Percentiles rank a stretch among this genome's conserved stretches.
Conservation (phyloP, 2,797 vertebrate species). For the Coccyzus lansbergi region DNA sequence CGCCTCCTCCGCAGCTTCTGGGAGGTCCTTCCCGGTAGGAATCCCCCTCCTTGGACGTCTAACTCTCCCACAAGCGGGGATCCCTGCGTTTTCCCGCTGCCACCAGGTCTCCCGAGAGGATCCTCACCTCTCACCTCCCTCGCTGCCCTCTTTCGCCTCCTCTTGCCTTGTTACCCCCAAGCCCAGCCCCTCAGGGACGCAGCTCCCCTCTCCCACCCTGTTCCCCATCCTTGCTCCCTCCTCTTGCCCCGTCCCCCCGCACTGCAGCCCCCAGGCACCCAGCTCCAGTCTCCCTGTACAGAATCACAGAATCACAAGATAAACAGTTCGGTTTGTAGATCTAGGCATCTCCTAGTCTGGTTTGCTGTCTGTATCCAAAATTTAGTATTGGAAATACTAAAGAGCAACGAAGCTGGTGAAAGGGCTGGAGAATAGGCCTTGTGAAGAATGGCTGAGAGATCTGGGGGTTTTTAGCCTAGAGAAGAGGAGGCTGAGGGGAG, state of each 20-base stretch:
- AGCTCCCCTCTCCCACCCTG: background rate
- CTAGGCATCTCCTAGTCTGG: too few species aligned
- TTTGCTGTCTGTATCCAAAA: too few species aligned
- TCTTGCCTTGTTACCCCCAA: background rate
- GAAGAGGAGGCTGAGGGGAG: too few species aligned
- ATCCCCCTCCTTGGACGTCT: background rate
- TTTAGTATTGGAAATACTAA: too few species aligned
- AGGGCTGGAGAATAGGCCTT: too few species aligned
- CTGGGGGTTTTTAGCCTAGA: too few species aligned
- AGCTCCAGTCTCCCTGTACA: too few species aligned
- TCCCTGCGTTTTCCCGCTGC: too few species aligned
- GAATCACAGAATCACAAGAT: too few species aligned
- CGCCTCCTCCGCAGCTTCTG: background rate
- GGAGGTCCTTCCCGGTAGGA: background rate
- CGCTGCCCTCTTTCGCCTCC: background rate
- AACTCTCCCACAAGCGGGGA: background rate
- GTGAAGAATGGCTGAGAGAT: too few species aligned
- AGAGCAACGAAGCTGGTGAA: too few species aligned
- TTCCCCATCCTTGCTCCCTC: background rate
- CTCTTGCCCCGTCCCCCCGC: background rate
- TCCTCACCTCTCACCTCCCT: background rate
- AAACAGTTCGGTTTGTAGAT: too few species aligned
- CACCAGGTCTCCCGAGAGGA: background rate
- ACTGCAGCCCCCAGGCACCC: background rate
- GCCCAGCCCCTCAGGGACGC: background rate